Conservation (phyloP, 1,140 invertebrate genomes). For the Metopolophium dirhodum region DNA sequence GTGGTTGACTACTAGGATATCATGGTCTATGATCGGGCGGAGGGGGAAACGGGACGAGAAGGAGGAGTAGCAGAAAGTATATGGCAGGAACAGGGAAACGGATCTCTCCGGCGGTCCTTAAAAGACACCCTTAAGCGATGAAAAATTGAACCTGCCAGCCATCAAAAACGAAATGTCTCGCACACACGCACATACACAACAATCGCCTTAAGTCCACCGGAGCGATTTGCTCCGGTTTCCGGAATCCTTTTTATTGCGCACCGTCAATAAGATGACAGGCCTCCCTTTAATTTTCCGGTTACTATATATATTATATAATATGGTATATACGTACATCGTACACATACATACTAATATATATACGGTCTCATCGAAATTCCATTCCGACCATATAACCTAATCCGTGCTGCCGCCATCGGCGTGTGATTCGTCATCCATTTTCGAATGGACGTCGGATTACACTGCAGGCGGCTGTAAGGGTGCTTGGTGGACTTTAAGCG, state of each 20-base stretch:
- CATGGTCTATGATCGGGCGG: not conserved
- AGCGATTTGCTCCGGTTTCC: conserved; percentile 39
- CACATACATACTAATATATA: not conserved
- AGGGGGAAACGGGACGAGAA: not conserved
- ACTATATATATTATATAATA: not conserved
- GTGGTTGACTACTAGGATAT: not conserved
- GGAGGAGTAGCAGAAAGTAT: not conserved
- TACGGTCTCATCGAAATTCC: not conserved
- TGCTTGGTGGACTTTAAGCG: not conserved
- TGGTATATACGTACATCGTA: not conserved
- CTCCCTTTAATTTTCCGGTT: conserved; percentile 38
- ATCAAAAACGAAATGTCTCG: not conserved
- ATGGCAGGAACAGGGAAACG: not conserved
- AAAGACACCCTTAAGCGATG: conserved; percentile 33
- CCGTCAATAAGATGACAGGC: conserved; percentile 34
- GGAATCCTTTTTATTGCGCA: conserved; percentile 34
- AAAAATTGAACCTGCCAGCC: conserved; percentile 15
- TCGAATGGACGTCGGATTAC: conserved; percentile 24
- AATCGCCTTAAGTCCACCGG: conserved; percentile 6
- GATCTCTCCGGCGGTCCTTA: not conserved
- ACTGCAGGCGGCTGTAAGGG: not conserved
- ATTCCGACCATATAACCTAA: not conserved
- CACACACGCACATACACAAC: not conserved
- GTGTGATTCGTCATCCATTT: not conserved
- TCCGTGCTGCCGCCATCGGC: not conserved